Base-by-base conservation (phyloP, 1,140 invertebrate species). In the Megalopta genalis region DNA sequence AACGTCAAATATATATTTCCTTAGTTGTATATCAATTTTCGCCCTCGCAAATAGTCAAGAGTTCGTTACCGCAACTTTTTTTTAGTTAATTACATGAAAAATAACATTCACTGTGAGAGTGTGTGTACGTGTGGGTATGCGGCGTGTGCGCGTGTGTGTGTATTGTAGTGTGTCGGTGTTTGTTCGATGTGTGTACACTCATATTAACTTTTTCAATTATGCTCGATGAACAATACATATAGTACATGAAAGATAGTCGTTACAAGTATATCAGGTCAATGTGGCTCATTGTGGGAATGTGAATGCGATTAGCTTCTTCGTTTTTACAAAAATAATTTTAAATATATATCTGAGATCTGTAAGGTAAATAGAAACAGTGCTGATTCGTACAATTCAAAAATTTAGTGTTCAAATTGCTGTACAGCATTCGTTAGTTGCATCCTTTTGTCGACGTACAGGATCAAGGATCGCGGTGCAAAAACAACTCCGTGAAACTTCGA, bases 1-100 rank as follows among this genome's bases (percentile, higher is more conserved):
- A 90, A 91, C 89, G 86, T 90, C 89, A 88, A 89, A 88, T 90
- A 88, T 85, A 66, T 65, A 83, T 88, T 88, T 83, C 65, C 77
- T 86, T 86, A 87, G 18, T 81, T 77, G 70, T 87, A 88, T 78
- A 88, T 87, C 78, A 85, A 86, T 86, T 86, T 75, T 83, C 69
- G 74, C 75, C 84, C 64, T 71, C 66, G 16, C 64, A 75, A n/a
- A 72, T 81, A 78, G 60, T 65, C 73, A 82, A 81, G 82, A 83
- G 71, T 42, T 79, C 25, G 77, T 88, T 86, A 72, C 60, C 72
- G 66, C 76, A 89, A 83, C 82, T 85, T n/a, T 21, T 54, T 87
- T 76, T 74, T 77, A 77, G 76, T 85, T 87, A 88, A 86, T 88
- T 87, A 87, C 86, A 89, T 84, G 86, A 88, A 89, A 89, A 90